Evolutionary conservation across 2,113 vertebrate genomes (phyloP), one percentile per base, ranked within the genome.

Genomic region (Suricata suricatta): DNA sequence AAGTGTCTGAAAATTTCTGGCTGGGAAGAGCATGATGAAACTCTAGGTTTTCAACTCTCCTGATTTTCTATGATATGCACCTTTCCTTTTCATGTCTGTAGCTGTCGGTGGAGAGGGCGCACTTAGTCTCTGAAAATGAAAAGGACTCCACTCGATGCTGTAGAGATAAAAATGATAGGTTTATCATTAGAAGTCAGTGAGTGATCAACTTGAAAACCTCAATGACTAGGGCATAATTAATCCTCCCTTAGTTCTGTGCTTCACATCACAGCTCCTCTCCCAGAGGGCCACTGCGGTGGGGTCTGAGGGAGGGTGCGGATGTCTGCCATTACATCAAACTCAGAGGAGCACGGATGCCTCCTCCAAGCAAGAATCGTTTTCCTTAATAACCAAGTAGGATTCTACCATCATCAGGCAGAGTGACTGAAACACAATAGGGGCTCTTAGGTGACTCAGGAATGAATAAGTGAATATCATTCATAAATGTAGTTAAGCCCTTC

Each of bases 1-100:
- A 88, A 96, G 23, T n/a, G 63, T 92, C 92, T 97, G 76, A 95
- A 96, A 95, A 64, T 88, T 87, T 74, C 93, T 94, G 81, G 52
- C 89, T 96, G 76, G 60, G 71, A 97, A 95, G 96, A 97, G 69
- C 92, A 66, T 38, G 44, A 85, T 13, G 76, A 87, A 54, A 52
- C 79, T 52, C 9, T 5, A 14, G 52, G 33, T 54, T 93, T 96
- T 81, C 9, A 15, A 64, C 57, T 72, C 5, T 2, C 7, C 52
- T 80, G 85, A 54, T 5, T 3, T 52, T 86, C 92, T 80, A 7
- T 66, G 64, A 72, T 54, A n/a, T 4, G n/a, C 57, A 33, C 38
- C 13, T 79, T 52, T 72, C 7, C n/a, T 79, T 87, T 94, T 93
- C 79, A 54, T 21, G 83, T 89, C 92, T 50, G n/a, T 19, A 86